Conservation (phyloP, 2,888 invertebrate species). For the Arenicola marina region DNA sequence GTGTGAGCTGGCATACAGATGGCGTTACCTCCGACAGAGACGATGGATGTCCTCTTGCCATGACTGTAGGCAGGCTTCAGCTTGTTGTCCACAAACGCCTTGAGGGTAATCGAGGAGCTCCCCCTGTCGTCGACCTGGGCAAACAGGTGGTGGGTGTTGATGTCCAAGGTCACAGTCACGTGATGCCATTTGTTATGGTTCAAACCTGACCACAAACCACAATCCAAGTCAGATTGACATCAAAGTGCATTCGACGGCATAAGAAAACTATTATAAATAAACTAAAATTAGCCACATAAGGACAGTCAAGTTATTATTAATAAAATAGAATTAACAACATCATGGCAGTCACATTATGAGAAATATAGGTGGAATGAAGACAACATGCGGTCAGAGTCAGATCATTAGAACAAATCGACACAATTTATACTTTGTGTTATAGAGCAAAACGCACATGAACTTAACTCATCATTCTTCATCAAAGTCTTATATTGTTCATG, state of each 20-base stretch:
- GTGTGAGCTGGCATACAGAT: too few relatives aligned
- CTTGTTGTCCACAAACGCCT: not conserved
- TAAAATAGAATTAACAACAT: not conserved
- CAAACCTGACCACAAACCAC: constrained; percentile 1
- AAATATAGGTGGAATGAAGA: too few relatives aligned
- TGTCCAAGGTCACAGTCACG: not conserved
- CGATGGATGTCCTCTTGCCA: not conserved
- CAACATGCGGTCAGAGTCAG: too few relatives aligned
- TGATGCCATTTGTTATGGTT: constrained; percentile 2
- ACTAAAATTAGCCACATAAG: not conserved
- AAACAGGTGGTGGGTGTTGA: not conserved
- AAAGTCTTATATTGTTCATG: too few relatives aligned
- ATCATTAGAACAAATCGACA: too few relatives aligned
- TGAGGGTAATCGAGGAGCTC: not conserved
- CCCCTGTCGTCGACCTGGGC: not conserved
- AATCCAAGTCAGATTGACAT: too few relatives aligned
- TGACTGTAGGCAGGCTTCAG: not conserved
- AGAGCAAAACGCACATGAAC: too few relatives aligned
- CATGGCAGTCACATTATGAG: too few relatives aligned
- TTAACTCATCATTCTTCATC: too few relatives aligned
- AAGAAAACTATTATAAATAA: too few relatives aligned
- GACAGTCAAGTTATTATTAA: not conserved
- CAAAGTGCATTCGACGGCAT: too few relatives aligned
- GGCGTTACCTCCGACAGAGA: constrained; percentile 1
- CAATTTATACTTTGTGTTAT: too few relatives aligned